phyloP scores from a whole-genome alignment of 2,797 vertebrate genomes.

The Siniperca obscura region DNA sequence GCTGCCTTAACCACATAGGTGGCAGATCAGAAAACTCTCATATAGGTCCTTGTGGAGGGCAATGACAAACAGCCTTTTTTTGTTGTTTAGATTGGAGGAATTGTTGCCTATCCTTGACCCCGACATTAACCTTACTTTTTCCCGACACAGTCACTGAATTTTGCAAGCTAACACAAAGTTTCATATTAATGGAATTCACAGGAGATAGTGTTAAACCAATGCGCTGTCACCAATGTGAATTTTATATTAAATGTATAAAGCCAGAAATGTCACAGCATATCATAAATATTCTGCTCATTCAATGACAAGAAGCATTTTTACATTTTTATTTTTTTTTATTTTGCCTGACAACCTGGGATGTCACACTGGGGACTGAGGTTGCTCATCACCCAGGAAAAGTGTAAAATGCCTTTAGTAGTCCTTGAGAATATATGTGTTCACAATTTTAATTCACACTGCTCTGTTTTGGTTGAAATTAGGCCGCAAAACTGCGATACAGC shows the following conservation, averaged over 20 bases:
- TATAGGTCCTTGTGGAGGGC: not conserved
- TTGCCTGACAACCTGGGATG: not conserved
- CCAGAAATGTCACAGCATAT: not conserved
- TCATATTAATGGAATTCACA: not conserved
- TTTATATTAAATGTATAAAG: not conserved
- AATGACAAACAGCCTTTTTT: not conserved
- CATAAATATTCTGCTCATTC: not conserved
- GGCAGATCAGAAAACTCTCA: not conserved
- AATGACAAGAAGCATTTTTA: not conserved
- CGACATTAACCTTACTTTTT: not conserved
- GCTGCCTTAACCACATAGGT: too few species aligned
- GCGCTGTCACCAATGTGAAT: not conserved
- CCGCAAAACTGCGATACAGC: conserved; percentile 7
- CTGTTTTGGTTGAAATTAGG: conserved; percentile 15
- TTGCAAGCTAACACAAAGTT: not conserved
- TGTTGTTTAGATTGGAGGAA: not conserved
- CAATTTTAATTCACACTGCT: not conserved
- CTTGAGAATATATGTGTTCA: not conserved
- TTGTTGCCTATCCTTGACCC: not conserved
- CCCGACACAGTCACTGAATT: not conserved
- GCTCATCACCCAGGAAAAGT: not conserved
- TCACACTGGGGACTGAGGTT: not conserved
- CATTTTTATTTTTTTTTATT: not conserved
- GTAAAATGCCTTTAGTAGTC: not conserved
- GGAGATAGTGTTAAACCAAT: not conserved